A percentile compares a stretch with the other conserved stretches of the same genome.
These are phyloP conservation scores for Aporophyla nigra DNA, from an alignment of 2,888 invertebrate species.

Conservation along the genomic window DNA sequence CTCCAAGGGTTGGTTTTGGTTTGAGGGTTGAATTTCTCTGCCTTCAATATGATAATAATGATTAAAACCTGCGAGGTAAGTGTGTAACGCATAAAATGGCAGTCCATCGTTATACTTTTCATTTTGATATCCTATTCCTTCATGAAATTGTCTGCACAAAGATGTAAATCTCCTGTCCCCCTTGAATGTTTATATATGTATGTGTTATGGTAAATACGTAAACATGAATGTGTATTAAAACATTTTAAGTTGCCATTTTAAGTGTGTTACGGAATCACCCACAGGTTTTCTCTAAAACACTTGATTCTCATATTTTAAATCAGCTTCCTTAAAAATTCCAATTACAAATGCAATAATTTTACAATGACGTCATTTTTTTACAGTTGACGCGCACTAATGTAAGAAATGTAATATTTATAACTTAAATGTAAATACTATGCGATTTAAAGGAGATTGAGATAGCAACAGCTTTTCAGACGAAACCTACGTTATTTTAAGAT, in stretches of 20 bases:
- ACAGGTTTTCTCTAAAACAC: neutral
- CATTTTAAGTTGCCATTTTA: neutral
- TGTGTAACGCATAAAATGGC: neutral
- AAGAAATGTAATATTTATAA: slow-evolving; percentile 16
- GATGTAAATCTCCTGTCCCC: too few species aligned
- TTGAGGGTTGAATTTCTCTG: too few species aligned
- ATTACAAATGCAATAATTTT: slow-evolving; percentile 27
- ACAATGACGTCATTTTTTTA: slow-evolving; percentile 13
- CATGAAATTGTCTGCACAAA: neutral
- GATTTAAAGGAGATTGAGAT: slow-evolving; percentile 1
- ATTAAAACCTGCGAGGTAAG: neutral
- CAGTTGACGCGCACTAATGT: neutral
- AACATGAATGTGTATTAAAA: too few species aligned
- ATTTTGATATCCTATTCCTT: neutral
- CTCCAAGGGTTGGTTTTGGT: too few species aligned
- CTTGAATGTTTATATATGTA: too few species aligned
- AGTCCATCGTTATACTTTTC: neutral
- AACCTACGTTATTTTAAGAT: neutral
- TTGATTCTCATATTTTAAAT: neutral
- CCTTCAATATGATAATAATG: neutral
- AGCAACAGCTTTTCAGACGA: neutral
- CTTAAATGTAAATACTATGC: slow-evolving; percentile 19
- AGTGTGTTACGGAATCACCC: neutral
- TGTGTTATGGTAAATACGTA: too few species aligned
- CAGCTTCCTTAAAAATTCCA: slow-evolving; percentile 23